These are phyloP conservation scores for Theropithecus gelada DNA, from an alignment of 2,113 vertebrate species.

Conservation along the genomic window DNA sequence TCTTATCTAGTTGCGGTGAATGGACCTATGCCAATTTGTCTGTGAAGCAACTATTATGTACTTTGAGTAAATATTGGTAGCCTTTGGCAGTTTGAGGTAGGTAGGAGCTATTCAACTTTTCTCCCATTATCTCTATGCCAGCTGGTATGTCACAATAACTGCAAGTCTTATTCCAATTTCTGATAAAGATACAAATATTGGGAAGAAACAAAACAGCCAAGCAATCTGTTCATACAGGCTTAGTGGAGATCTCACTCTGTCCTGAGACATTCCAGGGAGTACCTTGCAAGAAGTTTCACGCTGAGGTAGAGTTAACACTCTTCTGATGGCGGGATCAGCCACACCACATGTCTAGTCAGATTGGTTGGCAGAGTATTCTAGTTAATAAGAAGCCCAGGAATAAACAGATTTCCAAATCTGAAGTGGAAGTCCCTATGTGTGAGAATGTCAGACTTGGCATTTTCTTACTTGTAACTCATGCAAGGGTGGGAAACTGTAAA, in stretches of 20 bases:
- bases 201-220: constrained; percentile 6
- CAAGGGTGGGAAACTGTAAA: neutral
- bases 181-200: constrained; percentile 30
- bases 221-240: neutral
- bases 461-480: neutral
- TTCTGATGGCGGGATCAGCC: neutral
- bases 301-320: neutral
- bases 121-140: neutral
- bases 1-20: neutral
- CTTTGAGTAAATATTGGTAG: constrained; percentile 13
- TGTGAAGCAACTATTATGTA: neutral
- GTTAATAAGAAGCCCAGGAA: neutral
- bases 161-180: constrained; percentile 23
- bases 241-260: neutral
- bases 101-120: neutral
- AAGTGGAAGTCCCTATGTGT: neutral
- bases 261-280: neutral
- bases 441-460: neutral
- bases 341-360: neutral
- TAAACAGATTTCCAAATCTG: neutral
- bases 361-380: neutral
- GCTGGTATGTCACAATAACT: constrained; percentile 1
- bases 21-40: neutral
- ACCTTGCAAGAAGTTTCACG: neutral
- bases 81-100: neutral